Conservation (phyloP, 1,140 invertebrate species). For the Drosophila jambulina region DNA sequence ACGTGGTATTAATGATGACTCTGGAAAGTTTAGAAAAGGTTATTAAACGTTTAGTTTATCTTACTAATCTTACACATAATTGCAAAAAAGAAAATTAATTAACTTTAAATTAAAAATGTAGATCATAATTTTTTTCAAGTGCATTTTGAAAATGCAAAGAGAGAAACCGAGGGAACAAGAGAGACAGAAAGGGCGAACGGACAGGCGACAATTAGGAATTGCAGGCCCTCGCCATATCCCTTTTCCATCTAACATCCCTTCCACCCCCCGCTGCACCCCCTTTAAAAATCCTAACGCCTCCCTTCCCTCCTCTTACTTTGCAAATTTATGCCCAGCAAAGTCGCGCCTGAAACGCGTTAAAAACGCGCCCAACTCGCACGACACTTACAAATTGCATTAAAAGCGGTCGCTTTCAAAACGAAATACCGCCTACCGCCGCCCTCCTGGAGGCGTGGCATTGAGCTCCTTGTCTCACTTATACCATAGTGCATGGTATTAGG, state of each 20-base stretch:
- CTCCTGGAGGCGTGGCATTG: constrained; percentile 15
- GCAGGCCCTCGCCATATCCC: constrained; percentile 14
- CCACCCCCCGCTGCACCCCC: no score
- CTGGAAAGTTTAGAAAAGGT: not conserved
- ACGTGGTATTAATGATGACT: no score
- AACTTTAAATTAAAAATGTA: not conserved
- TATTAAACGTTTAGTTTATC: no score
- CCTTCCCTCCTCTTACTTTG: constrained; percentile 17
- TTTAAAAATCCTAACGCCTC: not conserved
- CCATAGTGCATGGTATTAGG: constrained; percentile 12
- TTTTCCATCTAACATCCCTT: not conserved
- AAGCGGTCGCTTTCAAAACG: constrained; percentile 56
- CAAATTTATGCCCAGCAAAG: constrained; percentile 46
- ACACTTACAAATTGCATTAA: constrained; percentile 74
- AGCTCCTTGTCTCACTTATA: not conserved
- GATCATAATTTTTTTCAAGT: not conserved
- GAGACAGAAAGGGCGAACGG: not conserved
- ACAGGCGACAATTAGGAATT: constrained; percentile 57
- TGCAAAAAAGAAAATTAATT: not conserved
- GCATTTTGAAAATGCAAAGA: not conserved
- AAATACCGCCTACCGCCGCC: constrained; percentile 25
- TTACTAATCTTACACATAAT: not conserved
- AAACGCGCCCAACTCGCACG: constrained; percentile 32
- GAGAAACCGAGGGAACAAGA: not conserved
- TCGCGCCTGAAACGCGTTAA: constrained; percentile 38